phyloP scores from a whole-genome alignment of 2,797 vertebrate genomes.

The Aselliscus stoliczkanus region DNA sequence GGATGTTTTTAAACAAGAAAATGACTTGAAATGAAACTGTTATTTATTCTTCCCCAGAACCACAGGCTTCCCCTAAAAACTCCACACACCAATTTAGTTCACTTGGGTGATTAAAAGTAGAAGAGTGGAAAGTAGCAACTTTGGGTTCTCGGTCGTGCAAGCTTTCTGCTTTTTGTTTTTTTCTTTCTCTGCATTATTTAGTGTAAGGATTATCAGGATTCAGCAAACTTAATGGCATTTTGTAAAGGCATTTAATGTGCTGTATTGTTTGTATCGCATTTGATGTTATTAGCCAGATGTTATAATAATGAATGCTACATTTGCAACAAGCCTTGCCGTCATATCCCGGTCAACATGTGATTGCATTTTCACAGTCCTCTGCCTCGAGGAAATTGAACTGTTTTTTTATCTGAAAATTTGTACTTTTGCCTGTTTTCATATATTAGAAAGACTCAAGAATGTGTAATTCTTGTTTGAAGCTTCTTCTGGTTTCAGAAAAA shows the following conservation, averaged over 20 bases:
- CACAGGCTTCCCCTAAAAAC: background rate
- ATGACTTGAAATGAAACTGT: background rate
- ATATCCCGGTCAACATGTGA: background rate
- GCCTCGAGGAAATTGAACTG: background rate
- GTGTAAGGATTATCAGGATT: background rate
- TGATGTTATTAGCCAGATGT: background rate
- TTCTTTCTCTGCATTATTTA: background rate
- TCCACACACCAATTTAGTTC: background rate
- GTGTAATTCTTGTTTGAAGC: background rate
- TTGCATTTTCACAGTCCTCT: background rate
- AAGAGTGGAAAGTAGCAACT: background rate
- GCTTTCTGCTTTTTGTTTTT: background rate
- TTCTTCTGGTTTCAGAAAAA: background rate
- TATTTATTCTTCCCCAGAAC: background rate
- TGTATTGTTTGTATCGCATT: background rate
- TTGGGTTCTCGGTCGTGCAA: background rate
- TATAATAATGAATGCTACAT: background rate
- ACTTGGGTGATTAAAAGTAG: background rate
- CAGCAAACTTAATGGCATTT: background rate
- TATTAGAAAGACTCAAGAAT: background rate
- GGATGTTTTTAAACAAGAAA: background rate
- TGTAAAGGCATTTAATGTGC: background rate
- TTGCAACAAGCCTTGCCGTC: background rate
- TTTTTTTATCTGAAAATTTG: constrained; percentile 19
- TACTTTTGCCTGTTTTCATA: background rate